Evolutionary conservation across 2,113 vertebrate genomes (phyloP), one percentile per base, ranked within the genome.

Genomic region (Trichomycterus rosablanca): DNA sequence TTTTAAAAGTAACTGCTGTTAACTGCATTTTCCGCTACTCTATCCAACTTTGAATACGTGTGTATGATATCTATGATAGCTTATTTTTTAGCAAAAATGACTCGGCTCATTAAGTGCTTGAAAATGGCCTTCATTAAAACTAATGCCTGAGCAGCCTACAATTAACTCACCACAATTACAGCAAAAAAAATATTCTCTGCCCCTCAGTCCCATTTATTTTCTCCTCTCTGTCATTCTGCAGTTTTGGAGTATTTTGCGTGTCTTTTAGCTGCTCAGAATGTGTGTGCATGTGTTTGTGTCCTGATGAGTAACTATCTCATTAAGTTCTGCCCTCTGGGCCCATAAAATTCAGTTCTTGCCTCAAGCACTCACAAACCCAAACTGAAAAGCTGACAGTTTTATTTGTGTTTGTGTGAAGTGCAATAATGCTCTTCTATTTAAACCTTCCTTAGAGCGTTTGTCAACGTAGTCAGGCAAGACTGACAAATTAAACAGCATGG

Each of bases 321-420:
- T 72, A 72, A 61, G 34, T 67, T 51, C 42, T 63, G 32, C 70
- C 70, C 59, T 67, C 53, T 7, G 43, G 64, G 48, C 14, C 46
- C 40, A 67, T 63, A 63, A 63, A 72, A 67, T 67, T 67, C 48
- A 51, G 59, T 46, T 63, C 70, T 56, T 67, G 59, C 64, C 46
- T 63, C 12, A 50, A 57, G 69, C 53, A 48, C 63, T 39, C 40
- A 49, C 50, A 72, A 62, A 51, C 58, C 34, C 23, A 63, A 28
- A 56, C 59, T 18, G 65, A 61, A 28, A 61, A 60, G 39, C 42
- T 68, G 66, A 68, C 50, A 62, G 66, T 49, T 68, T 49, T 49
- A 68, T 58, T 40, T 51, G 32, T 50, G 16, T 40, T 5, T 6
- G 40, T 20, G 15, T 46, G 51, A 20, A 28, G 34, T 28, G 34